Percentiles rank a stretch among this genome's conserved stretches.
Evolutionary conservation across 1,140 invertebrate species (phyloP).

Genomic region (Trichoplusia ni): DNA sequence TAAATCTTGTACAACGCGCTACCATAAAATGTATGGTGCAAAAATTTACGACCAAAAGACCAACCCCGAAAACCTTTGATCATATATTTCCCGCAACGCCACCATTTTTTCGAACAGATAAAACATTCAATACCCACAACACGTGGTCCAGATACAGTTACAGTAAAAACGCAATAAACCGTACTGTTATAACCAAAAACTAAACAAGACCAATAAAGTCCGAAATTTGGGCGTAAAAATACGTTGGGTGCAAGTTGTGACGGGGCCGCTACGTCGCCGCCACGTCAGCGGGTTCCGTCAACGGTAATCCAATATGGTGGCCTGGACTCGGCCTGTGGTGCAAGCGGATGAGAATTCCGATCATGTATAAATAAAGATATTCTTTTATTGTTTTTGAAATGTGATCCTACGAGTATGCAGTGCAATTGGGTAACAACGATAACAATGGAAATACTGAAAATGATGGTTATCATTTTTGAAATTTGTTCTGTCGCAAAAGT

Average conservation of each 20-base stretch:
- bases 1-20: too few species aligned
- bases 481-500: too few species aligned
- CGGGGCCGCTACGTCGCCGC: constrained; percentile 32
- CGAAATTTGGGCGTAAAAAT: constrained; percentile 34
- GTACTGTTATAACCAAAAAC: not conserved
- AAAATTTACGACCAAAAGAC: not conserved
- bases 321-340: constrained; percentile 32
- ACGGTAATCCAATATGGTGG: constrained; percentile 67
- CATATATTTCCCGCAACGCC: not conserved
- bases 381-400: too few species aligned
- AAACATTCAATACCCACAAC: constrained; percentile 19
- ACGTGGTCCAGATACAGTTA: constrained; percentile 6
- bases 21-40: too few species aligned
- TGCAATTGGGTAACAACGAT: too few species aligned
- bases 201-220: constrained; percentile 32
- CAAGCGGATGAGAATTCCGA: constrained; percentile 18
- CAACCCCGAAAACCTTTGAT: not conserved
- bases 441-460: too few species aligned
- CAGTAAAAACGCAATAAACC: constrained; percentile 23
- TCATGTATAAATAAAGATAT: not conserved
- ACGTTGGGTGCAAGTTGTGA: constrained; percentile 29
- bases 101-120: not conserved
- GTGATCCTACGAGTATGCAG: too few species aligned
- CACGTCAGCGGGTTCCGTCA: constrained; percentile 61
- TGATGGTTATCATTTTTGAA: too few species aligned